A percentile compares a stretch with the other conserved stretches of the same genome.
Evolutionary conservation across 2,888 invertebrate species (phyloP).

Genomic region (Cylloceria caligata): DNA sequence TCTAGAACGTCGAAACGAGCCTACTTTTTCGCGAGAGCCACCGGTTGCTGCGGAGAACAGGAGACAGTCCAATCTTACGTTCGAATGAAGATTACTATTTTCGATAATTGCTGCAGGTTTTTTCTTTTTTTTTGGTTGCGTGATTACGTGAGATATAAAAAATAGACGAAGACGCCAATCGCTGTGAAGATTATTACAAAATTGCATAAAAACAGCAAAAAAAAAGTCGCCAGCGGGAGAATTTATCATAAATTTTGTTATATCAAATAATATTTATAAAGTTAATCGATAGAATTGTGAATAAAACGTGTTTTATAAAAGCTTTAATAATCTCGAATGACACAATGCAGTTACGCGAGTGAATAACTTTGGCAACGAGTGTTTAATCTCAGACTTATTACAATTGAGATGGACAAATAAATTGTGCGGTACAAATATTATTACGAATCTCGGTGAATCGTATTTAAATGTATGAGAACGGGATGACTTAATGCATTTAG

Average conservation of each 20-base stretch:
- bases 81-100: conserved; percentile 21
- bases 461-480: background rate
- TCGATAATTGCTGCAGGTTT: background rate
- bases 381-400: background rate
- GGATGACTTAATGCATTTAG: conserved; percentile 7
- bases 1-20: conserved; percentile 13
- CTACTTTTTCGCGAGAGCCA: conserved; percentile 12
- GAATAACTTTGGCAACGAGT: background rate
- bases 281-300: conserved; percentile 15
- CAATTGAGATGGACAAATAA: background rate
- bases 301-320: conserved; percentile 8
- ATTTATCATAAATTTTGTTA: background rate
- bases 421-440: background rate
- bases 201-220: background rate
- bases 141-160: background rate
- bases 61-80: background rate
- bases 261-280: conserved; percentile 1
- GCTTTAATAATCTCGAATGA: background rate
- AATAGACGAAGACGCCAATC: background rate
- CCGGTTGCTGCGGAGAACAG: conserved; percentile 10
- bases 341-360: background rate
- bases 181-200: conserved; percentile 8
- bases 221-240: background rate
- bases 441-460: background rate
- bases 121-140: background rate